phyloP scores from a whole-genome alignment of 2,113 vertebrate species.

The Trematomus loennbergii region DNA sequence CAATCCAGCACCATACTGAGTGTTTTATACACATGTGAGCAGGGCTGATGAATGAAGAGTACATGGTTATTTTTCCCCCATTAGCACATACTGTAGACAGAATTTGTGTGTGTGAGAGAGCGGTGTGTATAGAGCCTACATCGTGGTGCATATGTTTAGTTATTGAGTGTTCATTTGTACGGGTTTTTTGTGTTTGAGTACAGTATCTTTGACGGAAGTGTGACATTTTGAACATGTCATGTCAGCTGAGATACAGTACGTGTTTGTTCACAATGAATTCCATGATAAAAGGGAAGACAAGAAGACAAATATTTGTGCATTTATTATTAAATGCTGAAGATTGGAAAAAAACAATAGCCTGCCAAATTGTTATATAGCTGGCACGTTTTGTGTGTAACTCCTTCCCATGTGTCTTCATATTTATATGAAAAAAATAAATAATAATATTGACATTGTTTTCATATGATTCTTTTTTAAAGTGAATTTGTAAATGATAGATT shows the following conservation, averaged over 20 bases:
- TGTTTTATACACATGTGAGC: conserved; percentile 11
- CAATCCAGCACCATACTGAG: not conserved
- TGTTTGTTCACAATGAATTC: conserved; percentile 28
- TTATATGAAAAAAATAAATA: conserved; percentile 9
- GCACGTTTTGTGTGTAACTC: conserved; percentile 52
- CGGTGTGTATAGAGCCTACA: not conserved
- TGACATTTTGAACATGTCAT: conserved; percentile 60
- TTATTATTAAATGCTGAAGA: conserved; percentile 61
- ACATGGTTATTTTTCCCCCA: conserved; percentile 36
- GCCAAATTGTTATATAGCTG: conserved; percentile 58
- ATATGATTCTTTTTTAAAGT: conserved; percentile 80
- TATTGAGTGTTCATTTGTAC: conserved; percentile 66
- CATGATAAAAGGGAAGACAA: conserved; percentile 12
- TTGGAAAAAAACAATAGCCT: conserved; percentile 53
- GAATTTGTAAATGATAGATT: conserved; percentile 81
- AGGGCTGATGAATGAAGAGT: not conserved
- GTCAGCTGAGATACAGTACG: conserved; percentile 34
- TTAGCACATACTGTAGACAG: not conserved
- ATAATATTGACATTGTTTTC: conserved; percentile 74
- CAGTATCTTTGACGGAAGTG: conserved; percentile 61
- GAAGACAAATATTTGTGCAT: conserved; percentile 36
- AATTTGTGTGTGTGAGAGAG: too few relatives aligned
- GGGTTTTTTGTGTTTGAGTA: conserved; percentile 51
- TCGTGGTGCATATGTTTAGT: conserved; percentile 57
- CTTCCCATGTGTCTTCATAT: conserved; percentile 61